Percentiles rank a stretch among this genome's conserved stretches.
Conservation (phyloP, 2,888 invertebrate genomes). For the Nephrotoma guestfalica region DNA sequence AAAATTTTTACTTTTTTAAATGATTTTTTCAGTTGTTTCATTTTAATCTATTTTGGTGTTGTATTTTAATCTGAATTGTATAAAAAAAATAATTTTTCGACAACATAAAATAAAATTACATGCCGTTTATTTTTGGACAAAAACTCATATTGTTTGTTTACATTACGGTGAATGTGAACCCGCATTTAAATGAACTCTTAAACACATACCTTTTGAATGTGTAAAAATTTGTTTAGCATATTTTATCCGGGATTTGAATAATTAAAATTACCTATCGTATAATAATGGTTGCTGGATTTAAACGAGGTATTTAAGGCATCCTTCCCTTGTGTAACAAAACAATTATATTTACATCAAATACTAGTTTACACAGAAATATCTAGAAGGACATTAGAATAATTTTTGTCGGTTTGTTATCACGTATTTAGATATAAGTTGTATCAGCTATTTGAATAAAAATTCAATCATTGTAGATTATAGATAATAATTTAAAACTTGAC, state of each 20-base stretch:
- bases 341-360: too few species aligned
- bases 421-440: too few species aligned
- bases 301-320: too few species aligned
- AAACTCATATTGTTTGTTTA: not conserved
- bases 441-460: too few species aligned
- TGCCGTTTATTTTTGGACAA: not conserved
- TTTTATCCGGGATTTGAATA: not conserved
- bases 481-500: too few species aligned
- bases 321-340: too few species aligned
- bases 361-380: too few species aligned
- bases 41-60: not conserved
- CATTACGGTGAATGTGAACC: not conserved
- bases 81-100: not conserved
- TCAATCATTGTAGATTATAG: too few species aligned
- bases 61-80: not conserved
- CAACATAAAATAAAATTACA: not conserved
- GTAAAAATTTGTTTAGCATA: not conserved
- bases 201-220: not conserved
- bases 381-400: too few species aligned
- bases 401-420: too few species aligned
- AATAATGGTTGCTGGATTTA: too few species aligned
- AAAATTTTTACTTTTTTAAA: not conserved
- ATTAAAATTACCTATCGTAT: too few species aligned
- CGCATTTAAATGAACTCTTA: not conserved
- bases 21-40: not conserved